Base-by-base conservation (phyloP, 2,797 vertebrate genomes). In the Chaetodon trifasciatus region DNA sequence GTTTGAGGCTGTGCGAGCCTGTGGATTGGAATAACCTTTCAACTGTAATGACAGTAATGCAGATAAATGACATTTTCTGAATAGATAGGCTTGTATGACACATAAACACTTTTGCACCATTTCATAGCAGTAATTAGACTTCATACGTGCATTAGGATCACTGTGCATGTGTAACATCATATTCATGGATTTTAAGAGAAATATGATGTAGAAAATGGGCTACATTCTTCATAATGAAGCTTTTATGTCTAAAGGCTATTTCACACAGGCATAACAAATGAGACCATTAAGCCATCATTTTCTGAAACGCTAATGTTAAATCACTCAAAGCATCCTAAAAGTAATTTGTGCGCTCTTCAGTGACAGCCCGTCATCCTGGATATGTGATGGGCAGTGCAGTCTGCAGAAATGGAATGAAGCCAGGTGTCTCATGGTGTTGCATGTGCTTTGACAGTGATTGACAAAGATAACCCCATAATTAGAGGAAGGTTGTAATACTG, bases 381-480 rank as follows among this genome's bases (percentile, higher is more conserved):
- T 15, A 69, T 78, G 75, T 86, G 85, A 82, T 6, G 40, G 69
- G 32, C 81, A 63, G 70, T n/a, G 73, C 21, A 17, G 71, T 60
- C 44, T 81, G 77, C 70, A 79, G 85, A 63, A 67, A 55, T 66
- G 66, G 79, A 85, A 68, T 28, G 70, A 79, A 83, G 77, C 79
- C 81, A 91, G 89, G 87, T 91, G 90, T 78, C 65, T 82, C 39
- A 8, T 71, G 62, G 58, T 79, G 73, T 63, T 81, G 60, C 70
- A 76, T 40, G 56, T 61, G 70, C 50, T 58, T 57, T 81, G 81
- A 88, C 81, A 74, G 73, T 89, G 80, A 90, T 79, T 76, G 84
- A 89, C 89, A 92, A 86, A 88, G 84, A 92, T 88, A 85, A 88
- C 67, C 83, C 84, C 47, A 56, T 87, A 90, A 91, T 94, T 93